Base-by-base conservation (phyloP, 2,797 vertebrate species). In the Enteromius anoplus region DNA sequence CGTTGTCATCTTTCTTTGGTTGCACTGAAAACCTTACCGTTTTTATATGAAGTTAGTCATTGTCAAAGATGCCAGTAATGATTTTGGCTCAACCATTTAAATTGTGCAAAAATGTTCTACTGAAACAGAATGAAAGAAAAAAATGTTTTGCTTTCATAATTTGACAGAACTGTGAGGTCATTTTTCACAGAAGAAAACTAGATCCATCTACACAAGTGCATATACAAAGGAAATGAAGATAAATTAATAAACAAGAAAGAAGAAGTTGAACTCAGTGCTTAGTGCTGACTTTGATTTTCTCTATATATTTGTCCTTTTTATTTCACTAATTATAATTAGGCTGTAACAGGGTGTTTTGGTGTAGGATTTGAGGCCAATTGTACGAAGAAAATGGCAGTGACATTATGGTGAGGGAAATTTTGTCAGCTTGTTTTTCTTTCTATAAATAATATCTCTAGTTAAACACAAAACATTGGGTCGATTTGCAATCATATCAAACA, bases 31-130 rank as follows among this genome's bases (percentile, higher is more conserved):
- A 58, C 32, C 53, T 65, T 17, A 23, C 11, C 11, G n/a, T 58
- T 45, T 76, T 83, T 83, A 83, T 77, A 83, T 77, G 73, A 83
- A 76, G 73, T 77, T 75, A 66, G 55, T 68, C 62, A 45, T 34
- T 66, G 64, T 68, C 64, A 55, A 80, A 68, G 32, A 64, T 66
- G 60, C n/a, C 70, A 55, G 49, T 68, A 34, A 68, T 68, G 34
- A 51, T 68, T 75, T 82, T 64, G 69, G 21, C 21, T 49, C 23
- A 64, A 49, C 55, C 37, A 3, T 60, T 45, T 47, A 53, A 42
- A 47, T 17, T 49, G 26, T 64, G 42, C 42, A 62, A 53, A n/a
- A 60, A n/a, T 8, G 0, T 80, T 81, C 68, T 34, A 75, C 69
- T 73, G 58, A 82, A 82, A 53, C 29, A 2, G 19, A 64, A 82